Conservation (phyloP, 2,797 vertebrate genomes). For the Austrolebias charrua region DNA sequence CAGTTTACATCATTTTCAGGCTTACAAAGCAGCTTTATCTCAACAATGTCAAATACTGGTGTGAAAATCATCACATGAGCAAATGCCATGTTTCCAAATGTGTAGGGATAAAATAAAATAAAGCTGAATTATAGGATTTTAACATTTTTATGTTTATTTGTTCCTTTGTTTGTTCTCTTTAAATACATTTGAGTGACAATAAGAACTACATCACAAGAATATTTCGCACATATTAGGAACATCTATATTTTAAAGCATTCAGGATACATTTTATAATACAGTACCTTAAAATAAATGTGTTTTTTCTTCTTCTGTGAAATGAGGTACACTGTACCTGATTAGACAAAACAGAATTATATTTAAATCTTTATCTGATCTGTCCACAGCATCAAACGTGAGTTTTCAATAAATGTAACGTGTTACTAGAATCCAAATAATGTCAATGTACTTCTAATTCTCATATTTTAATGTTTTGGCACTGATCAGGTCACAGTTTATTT, state of each 20-base stretch:
- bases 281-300: slow-evolving; percentile 15
- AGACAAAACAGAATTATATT: slow-evolving; percentile 3
- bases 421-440: no score
- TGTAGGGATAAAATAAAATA: neutral
- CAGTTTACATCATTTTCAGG: no score
- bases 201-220: slow-evolving; percentile 1
- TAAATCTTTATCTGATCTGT: neutral
- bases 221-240: slow-evolving; percentile 20
- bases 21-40: no score
- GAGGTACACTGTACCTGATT: slow-evolving; percentile 3
- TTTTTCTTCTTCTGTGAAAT: slow-evolving; percentile 1
- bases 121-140: neutral
- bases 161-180: slow-evolving; percentile 8
- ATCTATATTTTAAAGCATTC: slow-evolving; percentile 2
- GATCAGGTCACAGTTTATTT: no score
- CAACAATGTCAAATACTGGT: no score
- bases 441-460: no score
- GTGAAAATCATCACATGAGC: neutral
- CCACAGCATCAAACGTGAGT: neutral
- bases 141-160: slow-evolving; percentile 20
- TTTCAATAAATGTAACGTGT: no score
- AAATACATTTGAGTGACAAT: slow-evolving; percentile 26
- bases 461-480: no score
- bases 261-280: slow-evolving; percentile 24
- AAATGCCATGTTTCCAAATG: neutral